Percentiles rank a stretch among this genome's conserved stretches.
Evolutionary conservation across 2,888 invertebrate species (phyloP).

Genomic region (Hirtodrosophila duncani): DNA sequence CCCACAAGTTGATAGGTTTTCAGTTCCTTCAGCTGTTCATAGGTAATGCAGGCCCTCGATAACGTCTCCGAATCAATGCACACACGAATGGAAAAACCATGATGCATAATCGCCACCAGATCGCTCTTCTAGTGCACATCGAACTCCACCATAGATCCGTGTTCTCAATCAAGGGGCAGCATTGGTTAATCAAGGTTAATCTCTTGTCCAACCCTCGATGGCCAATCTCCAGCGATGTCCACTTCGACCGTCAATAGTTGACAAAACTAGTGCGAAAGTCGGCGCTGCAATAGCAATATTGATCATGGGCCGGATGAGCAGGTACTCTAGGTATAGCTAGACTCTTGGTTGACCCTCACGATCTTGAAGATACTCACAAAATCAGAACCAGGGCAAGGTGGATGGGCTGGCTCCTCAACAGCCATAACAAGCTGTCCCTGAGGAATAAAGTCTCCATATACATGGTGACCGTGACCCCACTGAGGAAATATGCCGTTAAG

Average conservation of each 20-base stretch:
- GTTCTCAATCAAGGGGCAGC: constrained; percentile 90
- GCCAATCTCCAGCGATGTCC: constrained; percentile 93
- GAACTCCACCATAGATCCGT: constrained; percentile 98
- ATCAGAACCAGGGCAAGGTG: too few species aligned
- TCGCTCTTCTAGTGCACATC: constrained; percentile 99
- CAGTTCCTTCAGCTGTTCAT: constrained; percentile 92
- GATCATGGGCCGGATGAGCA: constrained; percentile 76
- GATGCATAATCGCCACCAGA: constrained; percentile 94
- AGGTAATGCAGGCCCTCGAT: constrained; percentile 92
- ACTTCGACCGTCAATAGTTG: constrained; percentile 90
- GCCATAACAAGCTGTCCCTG: too few species aligned
- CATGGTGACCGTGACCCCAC: too few species aligned
- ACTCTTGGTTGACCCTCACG: too few species aligned
- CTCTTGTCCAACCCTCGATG: constrained; percentile 96
- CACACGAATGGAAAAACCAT: constrained; percentile 90
- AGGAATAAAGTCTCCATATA: too few species aligned
- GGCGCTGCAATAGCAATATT: constrained; percentile 79
- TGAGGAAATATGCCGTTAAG: too few species aligned
- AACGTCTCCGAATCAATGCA: constrained; percentile 91
- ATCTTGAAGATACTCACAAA: too few species aligned
- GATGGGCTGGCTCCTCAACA: too few species aligned
- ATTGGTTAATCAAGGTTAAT: constrained; percentile 80
- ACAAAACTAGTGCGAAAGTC: constrained; percentile 88
- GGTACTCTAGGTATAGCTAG: constrained; percentile 82
- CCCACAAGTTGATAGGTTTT: constrained; percentile 91